Evolutionary conservation across 2,113 vertebrate genomes (phyloP).

Genomic region (Kryptolebias marmoratus): DNA sequence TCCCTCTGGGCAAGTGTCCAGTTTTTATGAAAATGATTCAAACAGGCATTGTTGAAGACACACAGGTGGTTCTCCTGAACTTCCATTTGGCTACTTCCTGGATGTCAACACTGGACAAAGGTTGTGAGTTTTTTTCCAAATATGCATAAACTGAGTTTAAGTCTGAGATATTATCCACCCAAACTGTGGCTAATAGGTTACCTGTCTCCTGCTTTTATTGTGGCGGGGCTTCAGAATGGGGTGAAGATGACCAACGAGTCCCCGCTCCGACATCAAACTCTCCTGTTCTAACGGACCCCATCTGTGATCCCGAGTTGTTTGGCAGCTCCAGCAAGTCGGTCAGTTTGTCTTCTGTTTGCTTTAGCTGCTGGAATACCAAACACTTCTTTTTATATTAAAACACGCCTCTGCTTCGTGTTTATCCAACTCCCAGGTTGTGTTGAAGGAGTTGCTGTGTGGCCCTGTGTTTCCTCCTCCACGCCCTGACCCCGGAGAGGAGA

Average conservation of each 20-base stretch:
- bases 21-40: conserved; percentile 90
- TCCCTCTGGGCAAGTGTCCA: conserved; percentile 91
- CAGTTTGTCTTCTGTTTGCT: conserved; percentile 57
- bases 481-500: conserved; percentile 86
- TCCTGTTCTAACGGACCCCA: conserved; percentile 89
- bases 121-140: too few relatives aligned
- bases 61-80: conserved; percentile 92
- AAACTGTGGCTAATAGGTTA: conserved; percentile 92
- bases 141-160: neutral
- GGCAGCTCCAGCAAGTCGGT: conserved; percentile 86
- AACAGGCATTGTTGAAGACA: conserved; percentile 85
- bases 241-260: conserved; percentile 94
- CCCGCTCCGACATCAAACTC: conserved; percentile 86
- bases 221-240: conserved; percentile 89
- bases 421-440: conserved; percentile 78
- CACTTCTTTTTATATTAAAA: conserved; percentile 2
- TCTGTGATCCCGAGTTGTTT: conserved; percentile 88
- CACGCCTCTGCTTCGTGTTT: conserved; percentile 9
- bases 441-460: conserved; percentile 88
- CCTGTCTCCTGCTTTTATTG: conserved; percentile 87
- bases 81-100: conserved; percentile 92
- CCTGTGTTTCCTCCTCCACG: conserved; percentile 93
- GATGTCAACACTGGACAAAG: conserved; percentile 89
- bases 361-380: conserved; percentile 29
- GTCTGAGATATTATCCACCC: conserved; percentile 82